Percentiles rank a stretch among this genome's conserved stretches.
These are phyloP conservation scores for rat (Rattus norvegicus) DNA, from an alignment of 2,113 vertebrate species.

Conservation along the genomic window GRCr8 NC_086026.1:61345501-61346000, in stretches of 20 bases:
- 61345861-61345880: slow-evolving; percentile 79
- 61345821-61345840: slow-evolving; percentile 86
- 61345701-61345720: slow-evolving; percentile 85
- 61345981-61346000: slow-evolving; percentile 87
- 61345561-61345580: slow-evolving; percentile 85
- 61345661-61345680: slow-evolving; percentile 85
- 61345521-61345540: slow-evolving; percentile 79
- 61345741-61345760: slow-evolving; percentile 88
- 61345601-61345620: slow-evolving; percentile 75
- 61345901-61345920: slow-evolving; percentile 81
- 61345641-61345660: slow-evolving; percentile 87
- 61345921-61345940: slow-evolving; percentile 86
- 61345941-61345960: slow-evolving; percentile 90
- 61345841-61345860: slow-evolving; percentile 85
- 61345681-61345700: slow-evolving; percentile 84
- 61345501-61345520: slow-evolving; percentile 77
- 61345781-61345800: slow-evolving; percentile 84
- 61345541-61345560: slow-evolving; percentile 78
- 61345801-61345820: slow-evolving; percentile 81
- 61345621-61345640: slow-evolving; percentile 76
- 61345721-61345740: slow-evolving; percentile 87
- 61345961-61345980: slow-evolving; percentile 91
- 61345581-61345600: slow-evolving; percentile 78
- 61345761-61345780: slow-evolving; percentile 87
- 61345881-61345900: slow-evolving; percentile 79